Evolutionary conservation across 2,797 vertebrate species (phyloP).

Genomic region (Uromys caudimaculatus): DNA sequence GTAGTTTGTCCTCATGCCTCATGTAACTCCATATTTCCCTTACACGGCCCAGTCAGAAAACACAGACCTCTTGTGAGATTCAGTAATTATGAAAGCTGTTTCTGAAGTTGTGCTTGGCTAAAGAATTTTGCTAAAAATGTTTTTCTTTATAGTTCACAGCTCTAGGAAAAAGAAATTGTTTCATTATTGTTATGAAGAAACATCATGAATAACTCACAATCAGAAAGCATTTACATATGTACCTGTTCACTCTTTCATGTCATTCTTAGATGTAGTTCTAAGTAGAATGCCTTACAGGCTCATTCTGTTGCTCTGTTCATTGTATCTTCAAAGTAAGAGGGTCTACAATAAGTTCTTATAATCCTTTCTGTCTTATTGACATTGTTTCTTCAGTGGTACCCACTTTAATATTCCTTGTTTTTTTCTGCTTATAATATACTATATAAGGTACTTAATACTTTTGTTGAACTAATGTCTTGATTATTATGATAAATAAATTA

Average conservation of each 20-base stretch:
- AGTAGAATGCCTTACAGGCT: neutral
- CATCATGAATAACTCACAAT: neutral
- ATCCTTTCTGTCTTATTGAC: neutral
- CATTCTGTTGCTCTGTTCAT: neutral
- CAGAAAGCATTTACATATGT: neutral
- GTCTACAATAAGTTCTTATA: neutral
- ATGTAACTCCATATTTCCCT: neutral
- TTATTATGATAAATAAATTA: neutral
- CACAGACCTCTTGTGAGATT: neutral
- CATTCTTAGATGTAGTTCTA: neutral
- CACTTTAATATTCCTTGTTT: neutral
- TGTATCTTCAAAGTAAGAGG: neutral
- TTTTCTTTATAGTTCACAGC: neutral
- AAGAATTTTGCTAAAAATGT: neutral
- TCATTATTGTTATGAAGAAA: neutral
- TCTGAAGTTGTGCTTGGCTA: constrained; percentile 31
- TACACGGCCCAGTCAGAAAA: neutral
- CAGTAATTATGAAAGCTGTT: constrained; percentile 24
- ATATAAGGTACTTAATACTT: neutral
- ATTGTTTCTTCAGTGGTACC: neutral
- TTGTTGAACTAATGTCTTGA: neutral
- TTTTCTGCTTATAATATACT: neutral
- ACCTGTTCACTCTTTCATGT: too few relatives aligned
- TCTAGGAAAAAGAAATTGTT: neutral
- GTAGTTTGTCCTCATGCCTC: neutral